Base-by-base conservation (phyloP, 2,113 vertebrate species). In the Motacilla tschutschensis region DNA sequence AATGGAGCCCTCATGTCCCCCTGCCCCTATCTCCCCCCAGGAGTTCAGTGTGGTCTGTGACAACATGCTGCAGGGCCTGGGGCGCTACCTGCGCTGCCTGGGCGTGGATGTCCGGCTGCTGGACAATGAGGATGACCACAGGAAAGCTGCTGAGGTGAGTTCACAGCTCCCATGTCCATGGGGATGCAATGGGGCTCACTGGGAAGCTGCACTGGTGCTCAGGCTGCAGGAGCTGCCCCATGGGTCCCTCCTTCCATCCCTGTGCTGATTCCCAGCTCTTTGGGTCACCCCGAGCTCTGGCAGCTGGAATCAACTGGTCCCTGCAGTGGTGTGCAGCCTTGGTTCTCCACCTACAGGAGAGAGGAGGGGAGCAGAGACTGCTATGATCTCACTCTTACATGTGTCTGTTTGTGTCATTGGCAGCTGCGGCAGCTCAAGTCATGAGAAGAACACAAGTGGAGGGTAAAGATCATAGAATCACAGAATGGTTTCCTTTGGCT, bases 31-130 rank as follows among this genome's bases (percentile, higher is more conserved):
- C 47, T 87, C 85, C 5, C 97, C 97, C 1, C 93, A 84, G 82
- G 95, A 98, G 86, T 97, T 99, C 94, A 95, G 96, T 0, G 98
- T 98, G 86, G 97, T 98, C 63, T 98, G 98, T 33, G 98, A 98
- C 90, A 98, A 97, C 95, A 98, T 98, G 99, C 96, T 98, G 24
- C 97, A 98, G 79, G 98, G 98, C 38, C 97, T 99, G 1, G 98
- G 98, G 2, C 95, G 98, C 55, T 98, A 97, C 75, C 97, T 99
- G 71, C 98, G 98, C 88, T 98, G 98, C 83, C 95, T 99, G 10
- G 98, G 98, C 0, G 96, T 98, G 1, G 98, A 99, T 1, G 98
- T 98, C 31, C 66, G 78, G 8, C 95, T 98, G 80, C 91, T 98
- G 96, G 97, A 97, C 64, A 97, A 97, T 10, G 86, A 83, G 0